Percentiles rank a stretch among this genome's conserved stretches.
phyloP scores from a whole-genome alignment of 23 tunicate species.

The Oikopleura albicans region DNA sequence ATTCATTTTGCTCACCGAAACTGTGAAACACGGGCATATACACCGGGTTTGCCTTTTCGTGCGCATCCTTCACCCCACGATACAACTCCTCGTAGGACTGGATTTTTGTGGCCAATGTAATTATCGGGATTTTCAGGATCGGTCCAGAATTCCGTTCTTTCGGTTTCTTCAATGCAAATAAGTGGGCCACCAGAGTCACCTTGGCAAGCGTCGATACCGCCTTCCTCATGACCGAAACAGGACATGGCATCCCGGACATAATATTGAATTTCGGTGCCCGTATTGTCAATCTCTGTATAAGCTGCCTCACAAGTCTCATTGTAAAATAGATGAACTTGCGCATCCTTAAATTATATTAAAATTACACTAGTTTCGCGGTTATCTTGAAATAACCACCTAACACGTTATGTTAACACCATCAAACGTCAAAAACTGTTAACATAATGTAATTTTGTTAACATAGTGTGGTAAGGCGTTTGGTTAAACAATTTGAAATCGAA shows the following conservation, averaged over 20 bases:
- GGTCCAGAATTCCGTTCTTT: neutral
- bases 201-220: conserved; percentile 13
- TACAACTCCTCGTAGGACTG: conserved; percentile 12
- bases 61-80: conserved; percentile 15
- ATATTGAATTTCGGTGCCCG: neutral
- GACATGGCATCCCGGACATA: neutral
- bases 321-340: neutral
- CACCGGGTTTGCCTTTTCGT: conserved; percentile 8
- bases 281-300: neutral
- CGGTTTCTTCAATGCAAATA: neutral
- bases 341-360: no score
- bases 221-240: conserved; percentile 13
- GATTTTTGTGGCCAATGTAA: neutral
- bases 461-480: no score
- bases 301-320: conserved; percentile 16
- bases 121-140: neutral
- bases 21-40: neutral
- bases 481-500: no score
- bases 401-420: no score
- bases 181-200: conserved; percentile 16
- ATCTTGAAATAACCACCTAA: no score
- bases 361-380: no score
- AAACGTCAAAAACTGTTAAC: no score
- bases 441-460: no score
- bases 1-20: no score